Evolutionary conservation across 1,140 invertebrate species (phyloP), one percentile per base, ranked within the genome.

Genomic region (Tigriopus japonicus): DNA sequence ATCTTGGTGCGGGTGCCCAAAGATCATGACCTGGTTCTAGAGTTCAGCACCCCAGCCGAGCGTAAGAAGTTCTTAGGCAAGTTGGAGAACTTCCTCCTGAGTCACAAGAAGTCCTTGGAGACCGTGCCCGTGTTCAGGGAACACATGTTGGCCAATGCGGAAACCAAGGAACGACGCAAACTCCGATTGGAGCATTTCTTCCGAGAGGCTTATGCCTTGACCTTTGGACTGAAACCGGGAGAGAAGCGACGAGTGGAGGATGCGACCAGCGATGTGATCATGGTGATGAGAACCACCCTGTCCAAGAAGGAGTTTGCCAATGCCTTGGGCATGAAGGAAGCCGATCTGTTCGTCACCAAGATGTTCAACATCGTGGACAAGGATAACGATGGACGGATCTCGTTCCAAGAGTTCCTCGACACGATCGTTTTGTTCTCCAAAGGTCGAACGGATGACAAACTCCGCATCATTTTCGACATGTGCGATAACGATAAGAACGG

Each of bases 311-410:
- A 98, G 73, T 98, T 99, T 73, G 95, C 95, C 0, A 88, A 86
- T 61, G 94, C 95, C 0, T 74, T 99, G 5, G 94, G 93, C 17
- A 96, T 98, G 89, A 89, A 89, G 72, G 75, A 85, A 0, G 87
- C 94, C 69, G 93, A 91, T 23, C 83, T 98, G 13, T 99, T 99
- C 72, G 93, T 99, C 0, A 86, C 92, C 65, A 90, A 96, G 73
- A 98, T 99, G 93, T 99, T 98, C 70, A 93, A 93, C 66, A 91
- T 97, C 65, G 91, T 97, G 0, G 92, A 98, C 70, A 94, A 94
- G 67, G 90, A 96, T 70, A 80, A 88, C 51, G 91, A 95, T 71
- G 90, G 92, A 0, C 78, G 88, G 66, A 96, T 98, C 66, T 94
- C 89, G 10, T 98, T 98, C 70, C 88, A 95, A 73, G 93, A 98